Evolutionary conservation across 2,888 invertebrate species (phyloP), one percentile per base, ranked within the genome.

Genomic region (Drosophila melanocephala): DNA sequence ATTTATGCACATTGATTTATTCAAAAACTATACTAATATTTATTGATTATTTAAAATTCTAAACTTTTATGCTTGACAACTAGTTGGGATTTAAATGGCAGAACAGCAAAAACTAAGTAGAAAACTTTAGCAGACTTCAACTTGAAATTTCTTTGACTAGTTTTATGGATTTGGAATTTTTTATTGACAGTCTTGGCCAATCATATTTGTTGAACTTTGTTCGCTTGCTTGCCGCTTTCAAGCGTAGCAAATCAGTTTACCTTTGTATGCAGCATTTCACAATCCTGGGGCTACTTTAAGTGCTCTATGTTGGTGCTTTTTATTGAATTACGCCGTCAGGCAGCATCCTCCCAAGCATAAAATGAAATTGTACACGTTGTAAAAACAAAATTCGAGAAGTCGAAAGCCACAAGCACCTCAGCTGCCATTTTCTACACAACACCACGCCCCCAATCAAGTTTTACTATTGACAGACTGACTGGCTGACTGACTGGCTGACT

Each of bases 291-390:
- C 52, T 58, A 77, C 58, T 67, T 81, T 63, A 67, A 67, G 72
- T 64, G 60, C 47, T 33, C 64, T 78, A 67, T 72, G 60, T 51
- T 57, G 42, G 16, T 47, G 57, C 37, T 67, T 64, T 67, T 67
- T 68, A 78, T 81, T 77, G 61, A 72, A 81, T 78, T 77, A 77
- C 72, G 64, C 16, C 52, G 64, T 44, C 26, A 35, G 56, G 51
- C 59, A 72, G 39, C 35, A 33, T 55, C 33, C 55, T 55, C 33
- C 55, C 44, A 55, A 64, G 56, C 66, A 78, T 72, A 51, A 76
- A 81, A 78, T 69, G 62, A 71, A 80, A 80, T 69, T 75, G 81
- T 75, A 69, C 42, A 59, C 47, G 61, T 42, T 62, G 76, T 76
- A 63, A 81, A 70, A 62, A 37, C 33, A 28, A 70, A 57, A 26